Base-by-base conservation (phyloP, 2,888 invertebrate genomes). In the Adineta ricciae region DNA sequence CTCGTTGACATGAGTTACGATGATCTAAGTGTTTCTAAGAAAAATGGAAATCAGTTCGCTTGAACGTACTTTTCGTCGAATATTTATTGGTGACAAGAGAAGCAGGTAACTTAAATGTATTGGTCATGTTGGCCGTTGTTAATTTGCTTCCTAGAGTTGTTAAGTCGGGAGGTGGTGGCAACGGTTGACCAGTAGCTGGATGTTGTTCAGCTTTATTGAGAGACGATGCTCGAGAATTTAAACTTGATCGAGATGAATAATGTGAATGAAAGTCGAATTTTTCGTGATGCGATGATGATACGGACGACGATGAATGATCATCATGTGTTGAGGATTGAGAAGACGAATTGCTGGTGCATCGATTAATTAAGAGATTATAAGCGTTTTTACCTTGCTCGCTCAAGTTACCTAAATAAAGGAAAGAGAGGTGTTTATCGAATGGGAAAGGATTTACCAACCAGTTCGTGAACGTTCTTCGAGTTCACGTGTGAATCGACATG, bases 171-270 rank as follows among this genome's bases (percentile, higher is more conserved):
- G 78, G 78, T 41, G 78, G 78, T 78, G 78, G 78, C n/a, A 78
- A 41, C 5, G 38, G 78, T 78, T 78, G 41, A 41, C 78, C 78
- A 41, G 64, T 64, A 4, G 32, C 32, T 32, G 64, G 32, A 32
- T 36, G 4, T 32, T 32, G 32, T 24, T 78, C 21, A 14, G 0
- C 24, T 78, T 41, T 78, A n/a, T 78, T 78, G 38, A 41, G 24
- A 41, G 24, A 41, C n/a, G 41, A 38, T 78, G 38, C 21, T 41
- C n/a, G 78, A 24, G 41, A 78, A 78, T 41, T 78, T 7, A 19
- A 38, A 78, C 78, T 78, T 78, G 78, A 78, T 78, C 24, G 7
- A 1, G 78, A 38, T 78, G 78, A 78, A 78, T 78, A 78, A 78
- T 78, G 78, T n/a, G 78, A 78, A 41, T 78, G 38, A 41, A 0